These are phyloP conservation scores for Sylvia atricapilla DNA, from an alignment of 2,113 vertebrate genomes.

Conservation along the genomic window DNA sequence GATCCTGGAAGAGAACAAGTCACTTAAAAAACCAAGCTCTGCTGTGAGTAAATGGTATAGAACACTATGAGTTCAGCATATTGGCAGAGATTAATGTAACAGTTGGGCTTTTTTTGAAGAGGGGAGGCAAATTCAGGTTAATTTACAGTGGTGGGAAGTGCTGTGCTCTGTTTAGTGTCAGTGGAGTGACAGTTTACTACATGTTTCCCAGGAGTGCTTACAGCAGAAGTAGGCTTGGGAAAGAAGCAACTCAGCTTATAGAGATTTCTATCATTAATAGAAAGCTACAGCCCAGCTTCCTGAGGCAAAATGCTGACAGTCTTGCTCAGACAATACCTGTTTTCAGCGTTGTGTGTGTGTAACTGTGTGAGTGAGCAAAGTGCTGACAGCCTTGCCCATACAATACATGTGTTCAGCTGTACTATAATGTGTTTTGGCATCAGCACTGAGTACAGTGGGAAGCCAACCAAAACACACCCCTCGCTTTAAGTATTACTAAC, in stretches of 20 bases:
- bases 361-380: not conserved
- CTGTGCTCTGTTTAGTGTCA: not conserved
- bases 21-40: not conserved
- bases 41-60: not conserved
- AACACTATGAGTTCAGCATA: not conserved
- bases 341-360: not conserved
- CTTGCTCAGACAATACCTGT: not conserved
- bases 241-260: not conserved
- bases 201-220: not conserved
- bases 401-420: conserved; percentile 18
- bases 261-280: not conserved
- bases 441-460: not conserved
- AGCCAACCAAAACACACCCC: conserved; percentile 29
- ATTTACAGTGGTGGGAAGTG: not conserved
- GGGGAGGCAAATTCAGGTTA: not conserved
- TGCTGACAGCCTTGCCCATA: not conserved
- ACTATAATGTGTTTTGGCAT: conserved; percentile 14
- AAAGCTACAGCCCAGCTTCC: not conserved
- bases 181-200: not conserved
- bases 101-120: not conserved
- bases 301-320: not conserved
- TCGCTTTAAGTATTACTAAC: not conserved
- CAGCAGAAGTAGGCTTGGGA: not conserved
- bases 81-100: not conserved
- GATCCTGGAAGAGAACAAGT: not conserved